These are phyloP conservation scores for Eonycteris spelaea DNA, from an alignment of 2,113 vertebrate genomes.

Conservation along the genomic window DNA sequence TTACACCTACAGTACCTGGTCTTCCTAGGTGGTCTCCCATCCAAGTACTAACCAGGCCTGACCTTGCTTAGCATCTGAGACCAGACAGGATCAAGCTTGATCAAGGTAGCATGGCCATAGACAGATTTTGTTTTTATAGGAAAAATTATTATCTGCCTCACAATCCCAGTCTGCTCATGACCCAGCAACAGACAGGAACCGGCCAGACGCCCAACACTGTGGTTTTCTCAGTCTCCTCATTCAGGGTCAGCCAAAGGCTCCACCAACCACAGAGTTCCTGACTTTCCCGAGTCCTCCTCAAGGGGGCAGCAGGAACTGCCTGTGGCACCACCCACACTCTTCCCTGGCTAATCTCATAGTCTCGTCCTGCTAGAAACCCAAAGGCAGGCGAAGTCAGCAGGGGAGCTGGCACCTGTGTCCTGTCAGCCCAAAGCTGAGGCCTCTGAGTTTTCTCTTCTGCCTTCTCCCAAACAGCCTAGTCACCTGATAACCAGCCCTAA, in stretches of 20 bases:
- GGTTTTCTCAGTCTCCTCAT: not conserved
- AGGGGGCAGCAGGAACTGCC: slow-evolving; percentile 77
- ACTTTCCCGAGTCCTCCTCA: slow-evolving; percentile 66
- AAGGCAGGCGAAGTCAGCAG: not conserved
- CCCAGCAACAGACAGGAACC: not conserved
- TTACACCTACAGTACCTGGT: too few species aligned
- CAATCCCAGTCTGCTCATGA: not conserved
- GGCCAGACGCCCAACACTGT: not conserved
- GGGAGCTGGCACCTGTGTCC: not conserved
- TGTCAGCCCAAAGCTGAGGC: not conserved
- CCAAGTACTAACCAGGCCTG: too few species aligned
- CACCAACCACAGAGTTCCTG: not conserved
- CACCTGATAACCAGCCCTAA: not conserved
- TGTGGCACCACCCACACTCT: not conserved
- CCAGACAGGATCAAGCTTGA: too few species aligned
- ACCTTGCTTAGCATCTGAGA: too few species aligned
- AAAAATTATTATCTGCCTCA: not conserved
- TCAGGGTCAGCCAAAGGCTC: not conserved
- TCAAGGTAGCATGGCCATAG: too few species aligned
- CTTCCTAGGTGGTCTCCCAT: too few species aligned
- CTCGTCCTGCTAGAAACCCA: not conserved
- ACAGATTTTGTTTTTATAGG: not conserved
- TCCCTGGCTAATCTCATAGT: not conserved
- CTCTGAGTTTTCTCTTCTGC: not conserved
- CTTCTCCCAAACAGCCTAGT: not conserved